Percentiles rank a stretch among this genome's conserved stretches.
Evolutionary conservation across 2,888 invertebrate genomes (phyloP).

Genomic region (Rhamnusium bicolor): DNA sequence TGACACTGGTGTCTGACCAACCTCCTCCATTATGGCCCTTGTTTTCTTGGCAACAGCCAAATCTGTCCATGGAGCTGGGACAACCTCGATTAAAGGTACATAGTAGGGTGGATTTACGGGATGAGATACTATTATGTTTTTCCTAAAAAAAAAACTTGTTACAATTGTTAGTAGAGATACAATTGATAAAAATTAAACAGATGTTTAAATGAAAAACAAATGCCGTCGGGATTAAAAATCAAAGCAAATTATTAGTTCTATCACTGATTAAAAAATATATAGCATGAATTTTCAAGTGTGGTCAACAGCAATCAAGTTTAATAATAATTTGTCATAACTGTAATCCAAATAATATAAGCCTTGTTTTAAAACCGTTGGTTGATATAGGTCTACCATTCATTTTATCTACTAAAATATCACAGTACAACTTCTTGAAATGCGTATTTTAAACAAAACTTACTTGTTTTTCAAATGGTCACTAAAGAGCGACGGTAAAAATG

Average conservation of each 20-base stretch:
- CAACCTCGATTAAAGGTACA: constrained; percentile 93
- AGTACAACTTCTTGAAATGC: not conserved
- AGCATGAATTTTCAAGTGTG: too few relatives aligned
- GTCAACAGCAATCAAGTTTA: too few relatives aligned
- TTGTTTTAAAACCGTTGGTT: too few relatives aligned
- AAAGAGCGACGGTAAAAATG: constrained; percentile 90
- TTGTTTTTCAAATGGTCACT: constrained; percentile 85
- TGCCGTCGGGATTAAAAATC: too few relatives aligned
- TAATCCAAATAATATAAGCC: too few relatives aligned
- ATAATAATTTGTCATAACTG: too few relatives aligned
- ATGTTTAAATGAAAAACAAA: too few relatives aligned
- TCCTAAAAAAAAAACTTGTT: constrained; percentile 55
- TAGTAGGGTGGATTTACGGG: constrained; percentile 98
- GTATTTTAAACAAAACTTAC: constrained; percentile 51
- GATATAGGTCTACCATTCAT: too few relatives aligned
- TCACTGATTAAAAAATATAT: too few relatives aligned
- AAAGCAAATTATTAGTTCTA: too few relatives aligned
- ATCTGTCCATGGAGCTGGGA: constrained; percentile 95
- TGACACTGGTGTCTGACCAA: constrained; percentile 93
- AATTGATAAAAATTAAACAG: not conserved
- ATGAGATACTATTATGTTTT: constrained; percentile 87
- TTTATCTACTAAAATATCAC: too few relatives aligned
- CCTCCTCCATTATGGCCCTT: constrained; percentile 85
- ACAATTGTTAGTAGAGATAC: not conserved
- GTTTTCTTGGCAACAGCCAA: constrained; percentile 83